Conservation (phyloP, 2,888 invertebrate genomes). For the Drosophila paramelanica region DNA sequence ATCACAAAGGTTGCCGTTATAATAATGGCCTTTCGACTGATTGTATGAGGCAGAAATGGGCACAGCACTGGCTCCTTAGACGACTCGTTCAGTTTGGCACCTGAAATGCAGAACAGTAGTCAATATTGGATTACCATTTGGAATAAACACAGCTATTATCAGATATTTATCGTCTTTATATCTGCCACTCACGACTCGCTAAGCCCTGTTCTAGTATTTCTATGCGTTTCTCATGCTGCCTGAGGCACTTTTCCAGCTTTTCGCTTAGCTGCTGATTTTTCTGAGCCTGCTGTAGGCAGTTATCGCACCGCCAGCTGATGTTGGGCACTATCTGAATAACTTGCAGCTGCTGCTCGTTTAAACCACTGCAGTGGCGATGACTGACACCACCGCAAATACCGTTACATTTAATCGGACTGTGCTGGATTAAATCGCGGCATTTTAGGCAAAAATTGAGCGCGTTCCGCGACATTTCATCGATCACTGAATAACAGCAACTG, state of each 20-base stretch:
- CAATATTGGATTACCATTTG: not conserved
- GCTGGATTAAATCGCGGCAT: conserved; percentile 33
- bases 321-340: conserved; percentile 33
- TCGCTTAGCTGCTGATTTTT: conserved; percentile 6
- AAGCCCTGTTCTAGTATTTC: conserved; percentile 42
- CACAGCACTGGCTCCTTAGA: conserved; percentile 49
- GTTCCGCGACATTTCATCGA: conserved; percentile 55
- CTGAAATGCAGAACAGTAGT: conserved; percentile 25
- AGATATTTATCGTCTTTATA: no score
- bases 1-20: conserved; percentile 62
- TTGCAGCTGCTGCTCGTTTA: conserved; percentile 34
- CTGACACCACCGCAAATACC: conserved; percentile 36
- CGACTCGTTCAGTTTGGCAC: conserved; percentile 49
- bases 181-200: conserved; percentile 33
- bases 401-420: conserved; percentile 39
- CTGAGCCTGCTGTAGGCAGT: conserved; percentile 21
- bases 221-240: conserved; percentile 63
- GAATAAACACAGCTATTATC: not conserved
- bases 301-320: conserved; percentile 54
- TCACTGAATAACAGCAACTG: conserved; percentile 39
- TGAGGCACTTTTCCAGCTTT: conserved; percentile 49
- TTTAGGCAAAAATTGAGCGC: conserved; percentile 49
- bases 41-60: conserved; percentile 58
- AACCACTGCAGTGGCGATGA: conserved; percentile 41
- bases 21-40: conserved; percentile 64